Evolutionary conservation across 2,113 vertebrate species (phyloP).

Genomic region (Platysteira castanea): DNA sequence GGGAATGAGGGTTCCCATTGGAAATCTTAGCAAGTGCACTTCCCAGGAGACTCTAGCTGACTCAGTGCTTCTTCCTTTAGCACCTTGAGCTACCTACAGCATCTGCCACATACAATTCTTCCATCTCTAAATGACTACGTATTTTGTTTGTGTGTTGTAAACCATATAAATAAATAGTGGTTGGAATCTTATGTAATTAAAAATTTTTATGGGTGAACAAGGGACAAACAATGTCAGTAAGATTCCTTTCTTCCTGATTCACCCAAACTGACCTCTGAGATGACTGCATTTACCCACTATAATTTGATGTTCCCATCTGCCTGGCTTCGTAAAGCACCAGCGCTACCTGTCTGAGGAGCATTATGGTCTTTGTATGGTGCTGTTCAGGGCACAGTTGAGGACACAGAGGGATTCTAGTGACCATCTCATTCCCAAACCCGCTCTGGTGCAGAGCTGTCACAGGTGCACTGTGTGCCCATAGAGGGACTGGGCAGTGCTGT

Average conservation of each 20-base stretch:
- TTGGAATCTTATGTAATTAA: not conserved
- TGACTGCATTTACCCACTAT: accelerated
- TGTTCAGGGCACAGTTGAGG: not conserved
- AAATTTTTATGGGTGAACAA: not conserved
- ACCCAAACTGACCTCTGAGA: too few species aligned
- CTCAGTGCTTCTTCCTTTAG: not conserved
- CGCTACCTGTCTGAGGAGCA: accelerated
- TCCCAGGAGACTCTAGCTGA: not conserved
- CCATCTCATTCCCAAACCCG: accelerated
- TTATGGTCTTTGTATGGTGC: not conserved
- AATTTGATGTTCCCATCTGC: not conserved
- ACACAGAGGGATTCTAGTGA: not conserved
- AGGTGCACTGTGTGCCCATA: accelerated
- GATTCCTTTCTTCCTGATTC: not conserved
- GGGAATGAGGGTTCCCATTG: not conserved
- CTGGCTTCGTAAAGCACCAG: not conserved
- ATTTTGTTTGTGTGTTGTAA: not conserved
- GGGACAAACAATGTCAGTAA: not conserved
- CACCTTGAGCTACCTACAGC: not conserved
- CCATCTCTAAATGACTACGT: not conserved
- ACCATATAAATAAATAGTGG: not conserved
- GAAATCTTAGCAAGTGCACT: not conserved
- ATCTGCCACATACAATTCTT: not conserved
- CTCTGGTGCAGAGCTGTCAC: not conserved
- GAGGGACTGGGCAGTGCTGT: accelerated